Percentiles rank a stretch among this genome's conserved stretches.
Evolutionary conservation across 2,797 vertebrate genomes (phyloP).

Genomic region (Enteromius thamalakanensis): DNA sequence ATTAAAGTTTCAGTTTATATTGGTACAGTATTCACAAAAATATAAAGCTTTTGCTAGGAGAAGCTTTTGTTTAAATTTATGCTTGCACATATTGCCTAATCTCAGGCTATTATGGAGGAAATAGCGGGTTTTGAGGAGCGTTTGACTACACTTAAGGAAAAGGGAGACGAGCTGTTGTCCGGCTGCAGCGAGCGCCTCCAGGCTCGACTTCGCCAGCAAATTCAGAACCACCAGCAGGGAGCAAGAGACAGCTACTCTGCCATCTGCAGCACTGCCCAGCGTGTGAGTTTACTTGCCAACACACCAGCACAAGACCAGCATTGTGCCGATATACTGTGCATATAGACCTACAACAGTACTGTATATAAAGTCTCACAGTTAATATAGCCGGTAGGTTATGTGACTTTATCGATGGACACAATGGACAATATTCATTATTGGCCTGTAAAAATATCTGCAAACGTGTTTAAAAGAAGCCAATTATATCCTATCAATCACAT

Average conservation of each 20-base stretch:
- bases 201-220: slow-evolving; percentile 88
- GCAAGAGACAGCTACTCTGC: slow-evolving; percentile 95
- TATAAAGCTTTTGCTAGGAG: not conserved
- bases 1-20: not conserved
- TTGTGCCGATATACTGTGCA: slow-evolving; percentile 17
- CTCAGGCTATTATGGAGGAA: slow-evolving; percentile 97
- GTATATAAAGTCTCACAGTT: not conserved
- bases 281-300: slow-evolving; percentile 79
- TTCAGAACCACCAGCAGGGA: slow-evolving; percentile 91
- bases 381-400: not conserved
- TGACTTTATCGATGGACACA: not conserved
- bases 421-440: not conserved
- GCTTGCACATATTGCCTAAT: slow-evolving; percentile 41
- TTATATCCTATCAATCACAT: not conserved
- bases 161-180: slow-evolving; percentile 85
- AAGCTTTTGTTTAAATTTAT: slow-evolving; percentile 15
- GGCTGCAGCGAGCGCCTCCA: slow-evolving; percentile 89
- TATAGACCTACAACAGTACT: not conserved
- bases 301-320: slow-evolving; percentile 33
- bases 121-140: slow-evolving; percentile 94
- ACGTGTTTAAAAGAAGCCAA: not conserved
- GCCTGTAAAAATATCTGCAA: not conserved
- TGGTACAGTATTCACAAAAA: not conserved
- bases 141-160: slow-evolving; percentile 83
- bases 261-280: slow-evolving; percentile 96